Percentiles rank a stretch among this genome's conserved stretches.
These are phyloP conservation scores for Edolisoma coerulescens DNA, from an alignment of 2,113 vertebrate species.

Conservation along the genomic window DNA sequence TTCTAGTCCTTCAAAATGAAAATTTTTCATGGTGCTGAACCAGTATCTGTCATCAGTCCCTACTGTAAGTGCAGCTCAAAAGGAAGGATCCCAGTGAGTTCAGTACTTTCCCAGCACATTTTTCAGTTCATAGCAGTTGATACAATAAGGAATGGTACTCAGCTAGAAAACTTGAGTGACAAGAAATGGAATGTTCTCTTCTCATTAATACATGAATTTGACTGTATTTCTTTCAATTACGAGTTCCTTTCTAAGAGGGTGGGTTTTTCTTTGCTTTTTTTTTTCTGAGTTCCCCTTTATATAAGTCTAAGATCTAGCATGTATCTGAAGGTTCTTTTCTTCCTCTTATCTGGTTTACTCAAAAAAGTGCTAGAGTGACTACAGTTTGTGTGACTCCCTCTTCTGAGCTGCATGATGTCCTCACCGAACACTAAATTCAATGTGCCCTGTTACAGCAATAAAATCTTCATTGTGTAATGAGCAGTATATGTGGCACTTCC, in stretches of 20 bases:
- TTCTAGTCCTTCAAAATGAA: background rate
- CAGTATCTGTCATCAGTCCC: background rate
- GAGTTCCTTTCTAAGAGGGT: background rate
- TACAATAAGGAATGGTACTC: background rate
- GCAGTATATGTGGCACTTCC: background rate
- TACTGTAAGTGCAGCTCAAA: background rate
- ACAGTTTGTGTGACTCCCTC: background rate
- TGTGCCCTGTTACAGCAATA: background rate
- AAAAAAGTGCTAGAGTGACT: background rate
- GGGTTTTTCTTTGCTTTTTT: background rate
- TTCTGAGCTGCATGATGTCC: background rate
- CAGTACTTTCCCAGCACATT: background rate
- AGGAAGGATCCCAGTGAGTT: background rate
- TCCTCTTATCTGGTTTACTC: background rate
- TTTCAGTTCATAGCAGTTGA: background rate
- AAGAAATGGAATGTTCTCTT: background rate
- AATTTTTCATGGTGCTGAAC: background rate
- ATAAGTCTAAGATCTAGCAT: background rate
- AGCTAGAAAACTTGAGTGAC: background rate
- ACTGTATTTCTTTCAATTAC: background rate
- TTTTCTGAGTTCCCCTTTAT: background rate
- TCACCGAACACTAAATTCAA: background rate
- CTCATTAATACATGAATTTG: background rate
- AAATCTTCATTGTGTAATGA: background rate
- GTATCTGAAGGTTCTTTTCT: background rate